A percentile compares a stretch with the other conserved stretches of the same genome.
phyloP scores from a whole-genome alignment of 92 coral and sea anemone species.

The Umimayanthus chanpuru region DNA sequence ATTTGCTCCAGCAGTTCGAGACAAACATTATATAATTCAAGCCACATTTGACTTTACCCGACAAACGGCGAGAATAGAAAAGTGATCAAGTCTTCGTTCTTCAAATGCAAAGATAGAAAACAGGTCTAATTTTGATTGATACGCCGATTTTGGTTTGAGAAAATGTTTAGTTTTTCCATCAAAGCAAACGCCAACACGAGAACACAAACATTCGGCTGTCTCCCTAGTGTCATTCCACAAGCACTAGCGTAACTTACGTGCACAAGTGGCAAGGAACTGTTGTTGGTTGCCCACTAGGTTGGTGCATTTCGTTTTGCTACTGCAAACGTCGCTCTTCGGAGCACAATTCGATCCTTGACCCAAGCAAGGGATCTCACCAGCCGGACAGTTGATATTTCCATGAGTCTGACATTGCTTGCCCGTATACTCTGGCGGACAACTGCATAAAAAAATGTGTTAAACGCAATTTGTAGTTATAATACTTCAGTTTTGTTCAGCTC shows the following conservation, averaged over 20 bases:
- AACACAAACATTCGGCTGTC: too few species aligned
- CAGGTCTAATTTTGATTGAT: too few species aligned
- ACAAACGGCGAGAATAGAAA: too few species aligned
- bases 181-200: too few species aligned
- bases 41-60: too few species aligned
- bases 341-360: conserved; percentile 26
- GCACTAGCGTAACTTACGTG: background rate
- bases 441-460: background rate
- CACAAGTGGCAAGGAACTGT: conserved; percentile 37
- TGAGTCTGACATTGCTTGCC: conserved; percentile 19
- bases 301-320: background rate
- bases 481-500: conserved; percentile 43
- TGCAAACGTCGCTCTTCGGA: conserved; percentile 14
- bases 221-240: background rate
- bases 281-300: conserved; percentile 13
- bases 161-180: too few species aligned
- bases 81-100: too few species aligned
- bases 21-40: too few species aligned
- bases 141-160: too few species aligned
- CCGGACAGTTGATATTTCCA: background rate
- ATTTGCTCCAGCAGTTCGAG: too few species aligned
- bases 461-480: background rate
- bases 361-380: conserved; percentile 14
- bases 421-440: conserved; percentile 21
- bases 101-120: too few species aligned